A percentile compares a stretch with the other conserved stretches of the same genome.
These are phyloP conservation scores for Xenops minutus DNA, from an alignment of 2,797 vertebrate species.

Conservation along the genomic window DNA sequence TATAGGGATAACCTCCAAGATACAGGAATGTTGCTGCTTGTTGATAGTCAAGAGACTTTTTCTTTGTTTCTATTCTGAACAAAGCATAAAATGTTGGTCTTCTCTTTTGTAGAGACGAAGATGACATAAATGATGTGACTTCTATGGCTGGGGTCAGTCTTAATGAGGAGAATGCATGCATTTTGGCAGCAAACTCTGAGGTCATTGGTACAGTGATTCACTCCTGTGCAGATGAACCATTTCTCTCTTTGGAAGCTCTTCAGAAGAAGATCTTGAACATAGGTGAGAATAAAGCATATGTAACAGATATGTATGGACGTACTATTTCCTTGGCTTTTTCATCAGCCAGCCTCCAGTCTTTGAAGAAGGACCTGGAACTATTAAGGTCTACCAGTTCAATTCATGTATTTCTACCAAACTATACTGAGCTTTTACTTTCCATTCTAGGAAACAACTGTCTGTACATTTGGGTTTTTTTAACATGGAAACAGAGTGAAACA, in stretches of 20 bases:
- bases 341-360: neutral
- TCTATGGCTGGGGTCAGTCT: conserved; percentile 87
- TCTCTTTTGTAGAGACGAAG: conserved; percentile 78
- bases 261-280: conserved; percentile 82
- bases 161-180: conserved; percentile 80
- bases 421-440: neutral
- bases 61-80: neutral
- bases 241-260: conserved; percentile 79
- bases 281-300: conserved; percentile 73
- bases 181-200: conserved; percentile 78
- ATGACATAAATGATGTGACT: conserved; percentile 88
- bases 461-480: neutral
- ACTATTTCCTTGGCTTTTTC: neutral
- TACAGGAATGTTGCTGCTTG: neutral
- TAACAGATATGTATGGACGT: neutral
- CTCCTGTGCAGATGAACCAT: conserved; percentile 89
- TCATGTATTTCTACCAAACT: neutral
- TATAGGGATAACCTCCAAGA: neutral
- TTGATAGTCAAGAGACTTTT: neutral
- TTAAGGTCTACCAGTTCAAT: neutral
- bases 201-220: conserved; percentile 82
- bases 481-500: neutral
- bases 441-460: neutral
- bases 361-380: neutral
- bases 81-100: neutral